Base-by-base conservation (phyloP, 2,797 vertebrate genomes). In the Chelidonichthys spinosus region DNA sequence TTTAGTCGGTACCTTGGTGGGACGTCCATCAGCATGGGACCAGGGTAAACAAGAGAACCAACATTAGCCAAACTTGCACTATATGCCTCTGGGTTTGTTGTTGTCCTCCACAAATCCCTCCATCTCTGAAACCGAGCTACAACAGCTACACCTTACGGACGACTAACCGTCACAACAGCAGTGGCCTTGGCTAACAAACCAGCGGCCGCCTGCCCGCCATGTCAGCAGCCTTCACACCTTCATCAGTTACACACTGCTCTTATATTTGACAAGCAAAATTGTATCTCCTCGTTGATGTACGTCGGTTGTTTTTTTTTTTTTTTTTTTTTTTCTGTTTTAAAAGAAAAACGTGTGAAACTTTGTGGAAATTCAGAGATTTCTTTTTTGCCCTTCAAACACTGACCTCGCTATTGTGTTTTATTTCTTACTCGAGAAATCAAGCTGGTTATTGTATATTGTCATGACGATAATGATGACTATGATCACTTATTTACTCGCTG, bases 21-120 rank as follows among this genome's bases (percentile, higher is more conserved):
- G 81, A 84, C 81, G 73, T 84, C 85, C 90, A 87, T 92, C 84
- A 81, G 79, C 84, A 76, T 86, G 88, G 87, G 86, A 89, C 84
- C 89, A 89, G 89, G 90, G 87, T 91, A 69, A 64, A 72, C 80
- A 76, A 70, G 74, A 69, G 78, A 74, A 85, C 83, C 85, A 90
- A 79, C 89, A 89, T 94, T 90, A 92, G 90, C 92, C 92, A 93
- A 93, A 95, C 94, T 95, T 95, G 93, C 93, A 93, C 93, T 94
- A 93, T 91, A 91, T 79, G 85, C 87, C 92, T 92, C 90, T 92
- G 90, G 91, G 87, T 83, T 89, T 83, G 90, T 91, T 88, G 87
- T 88, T 84, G 87, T 85, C 76, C 79, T 82, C 82, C 81, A 85
- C 82, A 84, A 81, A 84, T 87, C 87, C 84, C 81, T 87, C 85